These are phyloP conservation scores for Athrips mouffetella DNA, from an alignment of 2,888 invertebrate genomes.

Conservation along the genomic window DNA sequence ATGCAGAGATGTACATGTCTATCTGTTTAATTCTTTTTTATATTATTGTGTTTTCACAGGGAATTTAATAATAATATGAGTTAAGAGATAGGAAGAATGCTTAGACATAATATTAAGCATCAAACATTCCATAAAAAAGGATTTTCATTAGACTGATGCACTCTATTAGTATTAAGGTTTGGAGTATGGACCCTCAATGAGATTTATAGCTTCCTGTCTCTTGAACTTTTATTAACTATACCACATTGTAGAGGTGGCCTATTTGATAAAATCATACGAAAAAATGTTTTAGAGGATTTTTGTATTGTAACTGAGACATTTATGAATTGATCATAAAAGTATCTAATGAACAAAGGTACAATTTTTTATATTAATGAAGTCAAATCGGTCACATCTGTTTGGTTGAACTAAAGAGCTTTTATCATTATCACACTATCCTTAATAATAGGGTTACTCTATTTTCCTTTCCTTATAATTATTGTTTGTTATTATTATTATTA, in stretches of 20 bases:
- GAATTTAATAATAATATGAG: too few species aligned
- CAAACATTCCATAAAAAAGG: slow-evolving; percentile 6
- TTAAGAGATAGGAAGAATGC: slow-evolving; percentile 12
- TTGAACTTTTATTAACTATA: slow-evolving; percentile 2
- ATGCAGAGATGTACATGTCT: not conserved
- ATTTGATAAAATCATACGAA: slow-evolving; percentile 8
- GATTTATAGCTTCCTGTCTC: slow-evolving; percentile 10
- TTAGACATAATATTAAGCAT: not conserved
- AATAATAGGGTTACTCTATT: not conserved
- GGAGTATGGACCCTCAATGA: not conserved
- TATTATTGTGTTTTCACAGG: slow-evolving; percentile 29
- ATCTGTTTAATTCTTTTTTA: too few species aligned
- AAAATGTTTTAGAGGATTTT: not conserved
- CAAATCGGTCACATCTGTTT: slow-evolving; percentile 14
- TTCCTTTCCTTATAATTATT: not conserved
- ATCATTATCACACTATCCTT: not conserved
- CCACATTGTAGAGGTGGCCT: slow-evolving; percentile 11
- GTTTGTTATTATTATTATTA: not conserved
- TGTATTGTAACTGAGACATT: not conserved
- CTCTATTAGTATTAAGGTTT: too few species aligned
- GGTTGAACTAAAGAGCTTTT: not conserved
- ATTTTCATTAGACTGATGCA: not conserved
- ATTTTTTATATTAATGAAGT: not conserved
- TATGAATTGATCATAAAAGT: not conserved
- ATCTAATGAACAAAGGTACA: not conserved